These are phyloP conservation scores for Plutella xylostella DNA, from an alignment of 2,888 invertebrate species.

Conservation along the genomic window DNA sequence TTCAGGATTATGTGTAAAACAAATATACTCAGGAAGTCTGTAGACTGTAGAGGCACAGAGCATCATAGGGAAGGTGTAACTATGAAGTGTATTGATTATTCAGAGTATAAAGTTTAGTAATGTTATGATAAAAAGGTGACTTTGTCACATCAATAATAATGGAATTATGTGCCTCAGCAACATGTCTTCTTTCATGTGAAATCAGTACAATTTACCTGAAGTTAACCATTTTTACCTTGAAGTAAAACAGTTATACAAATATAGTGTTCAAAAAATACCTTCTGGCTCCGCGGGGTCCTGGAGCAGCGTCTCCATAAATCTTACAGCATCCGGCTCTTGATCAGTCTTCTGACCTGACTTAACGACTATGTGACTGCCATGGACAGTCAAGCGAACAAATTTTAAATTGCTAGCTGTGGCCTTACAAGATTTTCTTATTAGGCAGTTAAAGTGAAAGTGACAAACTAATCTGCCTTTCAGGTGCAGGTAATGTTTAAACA, in stretches of 20 bases:
- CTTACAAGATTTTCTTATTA: constrained; percentile 31
- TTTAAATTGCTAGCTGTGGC: constrained; percentile 61
- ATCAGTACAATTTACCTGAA: too few relatives aligned
- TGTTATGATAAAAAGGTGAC: too few relatives aligned
- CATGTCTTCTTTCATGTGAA: too few relatives aligned
- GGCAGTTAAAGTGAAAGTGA: neutral
- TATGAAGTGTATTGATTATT: too few relatives aligned
- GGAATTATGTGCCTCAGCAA: too few relatives aligned
- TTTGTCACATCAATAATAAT: too few relatives aligned
- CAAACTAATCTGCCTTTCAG: constrained; percentile 1
- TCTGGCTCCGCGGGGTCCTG: constrained; percentile 58
- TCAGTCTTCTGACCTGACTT: constrained; percentile 71
- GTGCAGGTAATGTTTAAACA: neutral
- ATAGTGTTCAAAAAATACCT: constrained; percentile 50
- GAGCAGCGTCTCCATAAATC: constrained; percentile 62
- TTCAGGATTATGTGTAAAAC: too few relatives aligned
- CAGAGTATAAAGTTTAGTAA: too few relatives aligned
- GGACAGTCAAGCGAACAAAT: constrained; percentile 68
- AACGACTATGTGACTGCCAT: constrained; percentile 68
- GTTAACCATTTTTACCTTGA: too few relatives aligned
- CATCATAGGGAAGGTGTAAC: too few relatives aligned
- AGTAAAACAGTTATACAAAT: constrained; percentile 1
- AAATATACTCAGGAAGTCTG: too few relatives aligned
- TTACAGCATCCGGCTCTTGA: constrained; percentile 63
- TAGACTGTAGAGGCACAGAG: too few relatives aligned